These are phyloP conservation scores for Acrocephalus arundinaceus DNA, from an alignment of 2,113 vertebrate species.

Conservation along the genomic window DNA sequence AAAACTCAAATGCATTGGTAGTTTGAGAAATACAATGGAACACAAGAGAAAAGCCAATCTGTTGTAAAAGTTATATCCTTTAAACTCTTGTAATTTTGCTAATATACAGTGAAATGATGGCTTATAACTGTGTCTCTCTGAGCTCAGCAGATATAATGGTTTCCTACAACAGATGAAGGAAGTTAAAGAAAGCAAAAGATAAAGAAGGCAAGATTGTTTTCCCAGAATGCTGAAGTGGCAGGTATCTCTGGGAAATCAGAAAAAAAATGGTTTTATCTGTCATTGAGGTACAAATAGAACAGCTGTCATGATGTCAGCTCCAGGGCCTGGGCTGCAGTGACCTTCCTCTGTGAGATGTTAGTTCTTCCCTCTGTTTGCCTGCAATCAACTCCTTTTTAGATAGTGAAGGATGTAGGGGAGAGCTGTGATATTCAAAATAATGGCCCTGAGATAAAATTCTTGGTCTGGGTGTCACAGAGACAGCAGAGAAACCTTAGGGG, in stretches of 20 bases:
- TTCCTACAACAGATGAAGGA: neutral
- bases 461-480: neutral
- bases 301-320: neutral
- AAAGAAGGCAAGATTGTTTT: neutral
- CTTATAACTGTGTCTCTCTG: neutral
- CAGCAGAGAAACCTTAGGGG: neutral
- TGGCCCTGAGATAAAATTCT: neutral
- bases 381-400: neutral
- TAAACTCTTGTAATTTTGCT: neutral
- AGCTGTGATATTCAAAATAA: neutral
- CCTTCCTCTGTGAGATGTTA: neutral
- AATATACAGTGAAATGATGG: neutral
- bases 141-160: neutral
- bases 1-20: neutral
- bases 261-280: neutral
- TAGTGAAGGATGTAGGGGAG: neutral
- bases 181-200: neutral
- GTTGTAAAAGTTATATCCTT: neutral
- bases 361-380: neutral
- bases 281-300: neutral
- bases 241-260: neutral
- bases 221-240: neutral
- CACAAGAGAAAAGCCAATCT: neutral
- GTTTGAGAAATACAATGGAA: neutral
- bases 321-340: neutral